Percentiles rank a stretch among this genome's conserved stretches.
Conservation (phyloP, 2,888 invertebrate species). For the Protula sp. region DNA sequence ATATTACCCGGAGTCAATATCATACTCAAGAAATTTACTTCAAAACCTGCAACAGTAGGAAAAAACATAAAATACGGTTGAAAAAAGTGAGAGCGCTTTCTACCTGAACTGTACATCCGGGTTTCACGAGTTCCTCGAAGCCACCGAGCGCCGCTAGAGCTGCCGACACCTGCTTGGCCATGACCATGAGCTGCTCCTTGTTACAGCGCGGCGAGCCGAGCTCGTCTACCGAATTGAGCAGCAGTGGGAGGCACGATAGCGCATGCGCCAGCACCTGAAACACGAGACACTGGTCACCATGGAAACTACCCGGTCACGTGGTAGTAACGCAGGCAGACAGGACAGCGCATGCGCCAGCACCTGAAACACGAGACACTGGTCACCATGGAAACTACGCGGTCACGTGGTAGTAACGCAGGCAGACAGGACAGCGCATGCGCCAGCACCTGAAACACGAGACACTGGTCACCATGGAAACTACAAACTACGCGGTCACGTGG, state of each 20-base stretch:
- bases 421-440: constrained; percentile 43
- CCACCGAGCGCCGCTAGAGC: constrained; percentile 52
- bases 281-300: too few relatives aligned
- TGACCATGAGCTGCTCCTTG: constrained; percentile 40
- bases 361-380: too few relatives aligned
- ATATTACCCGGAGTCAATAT: too few relatives aligned
- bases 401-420: constrained; percentile 42
- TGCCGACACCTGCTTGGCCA: constrained; percentile 50
- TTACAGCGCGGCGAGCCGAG: constrained; percentile 40
- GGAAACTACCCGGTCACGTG: too few relatives aligned
- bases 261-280: constrained; percentile 44
- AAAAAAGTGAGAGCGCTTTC: too few relatives aligned
- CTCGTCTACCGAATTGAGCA: constrained; percentile 42
- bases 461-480: too few relatives aligned
- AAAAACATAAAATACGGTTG: too few relatives aligned
- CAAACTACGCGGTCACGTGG: too few relatives aligned
- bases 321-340: constrained; percentile 42
- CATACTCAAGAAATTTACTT: too few relatives aligned
- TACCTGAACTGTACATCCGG: constrained; percentile 50
- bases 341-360: constrained; percentile 45
- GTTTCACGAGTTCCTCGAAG: constrained; percentile 52
- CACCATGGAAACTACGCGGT: too few relatives aligned
- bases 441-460: constrained; percentile 44
- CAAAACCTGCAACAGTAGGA: too few relatives aligned
- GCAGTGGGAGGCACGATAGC: constrained; percentile 40